phyloP scores from a whole-genome alignment of 2,888 invertebrate species.

The Calameuta idolon region DNA sequence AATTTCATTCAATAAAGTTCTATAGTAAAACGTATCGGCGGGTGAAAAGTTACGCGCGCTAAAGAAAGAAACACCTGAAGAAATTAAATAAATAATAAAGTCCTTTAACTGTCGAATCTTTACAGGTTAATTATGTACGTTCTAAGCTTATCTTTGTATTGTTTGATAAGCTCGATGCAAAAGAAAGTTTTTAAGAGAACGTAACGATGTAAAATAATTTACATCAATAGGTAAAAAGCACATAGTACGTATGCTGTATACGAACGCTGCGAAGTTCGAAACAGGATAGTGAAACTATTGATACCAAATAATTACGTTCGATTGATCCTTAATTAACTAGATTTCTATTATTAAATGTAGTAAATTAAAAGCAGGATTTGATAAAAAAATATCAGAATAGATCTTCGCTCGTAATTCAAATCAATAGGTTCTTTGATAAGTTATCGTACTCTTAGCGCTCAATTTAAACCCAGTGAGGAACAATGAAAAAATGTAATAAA shows the following conservation, averaged over 20 bases:
- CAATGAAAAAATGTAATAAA: neutral
- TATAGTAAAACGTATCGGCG: neutral
- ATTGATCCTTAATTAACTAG: neutral
- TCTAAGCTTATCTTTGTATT: neutral
- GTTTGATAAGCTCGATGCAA: no score
- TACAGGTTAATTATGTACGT: neutral
- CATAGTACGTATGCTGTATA: no score
- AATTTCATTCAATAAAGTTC: neutral
- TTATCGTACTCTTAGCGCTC: neutral
- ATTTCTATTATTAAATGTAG: neutral
- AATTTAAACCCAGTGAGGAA: neutral
- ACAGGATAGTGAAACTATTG: no score
- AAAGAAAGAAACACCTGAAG: neutral
- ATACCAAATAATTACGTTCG: neutral
- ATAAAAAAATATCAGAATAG: neutral
- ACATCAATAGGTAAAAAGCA: neutral
- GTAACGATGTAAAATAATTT: neutral
- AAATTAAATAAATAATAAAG: neutral
- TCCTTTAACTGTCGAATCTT: neutral
- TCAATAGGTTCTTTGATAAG: neutral
- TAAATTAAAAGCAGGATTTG: neutral
- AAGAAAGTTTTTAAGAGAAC: neutral
- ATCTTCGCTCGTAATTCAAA: neutral
- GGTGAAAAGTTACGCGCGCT: no score
- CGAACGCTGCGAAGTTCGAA: no score